Percentiles rank a stretch among this genome's conserved stretches.
Evolutionary conservation across 2,888 invertebrate genomes (phyloP).

Genomic region (Xestia sexstrigata): DNA sequence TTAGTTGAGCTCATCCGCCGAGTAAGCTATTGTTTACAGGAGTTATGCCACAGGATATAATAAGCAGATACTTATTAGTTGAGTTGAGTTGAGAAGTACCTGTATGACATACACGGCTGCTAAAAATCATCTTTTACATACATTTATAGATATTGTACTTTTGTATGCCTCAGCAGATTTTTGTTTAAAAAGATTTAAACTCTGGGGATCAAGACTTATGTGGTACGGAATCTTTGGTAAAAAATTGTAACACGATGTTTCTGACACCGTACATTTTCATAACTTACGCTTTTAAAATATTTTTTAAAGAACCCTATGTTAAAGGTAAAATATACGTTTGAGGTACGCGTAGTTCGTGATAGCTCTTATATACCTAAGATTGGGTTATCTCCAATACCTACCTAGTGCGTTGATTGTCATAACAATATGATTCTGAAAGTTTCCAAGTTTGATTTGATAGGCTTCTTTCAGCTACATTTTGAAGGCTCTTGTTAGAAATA

Average conservation of each 20-base stretch:
- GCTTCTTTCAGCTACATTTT: slow-evolving; percentile 25
- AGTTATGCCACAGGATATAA: background rate
- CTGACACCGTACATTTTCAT: background rate
- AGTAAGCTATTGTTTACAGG: slow-evolving; percentile 33
- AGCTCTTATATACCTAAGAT: slow-evolving; percentile 11
- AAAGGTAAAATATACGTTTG: background rate
- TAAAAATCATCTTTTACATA: background rate
- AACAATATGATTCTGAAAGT: slow-evolving; percentile 46
- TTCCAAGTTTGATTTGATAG: slow-evolving; percentile 49
- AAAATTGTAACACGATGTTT: too few relatives aligned
- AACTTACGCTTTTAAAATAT: background rate
- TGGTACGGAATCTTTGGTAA: background rate
- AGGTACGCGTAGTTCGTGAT: background rate
- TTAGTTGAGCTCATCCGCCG: slow-evolving; percentile 18
- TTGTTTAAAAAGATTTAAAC: background rate
- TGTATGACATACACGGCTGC: too few relatives aligned
- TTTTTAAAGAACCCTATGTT: background rate
- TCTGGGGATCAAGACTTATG: background rate
- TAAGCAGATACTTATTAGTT: background rate
- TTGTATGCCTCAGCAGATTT: background rate
- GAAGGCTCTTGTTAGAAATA: slow-evolving; percentile 21
- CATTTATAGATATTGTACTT: background rate
- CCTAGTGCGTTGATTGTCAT: slow-evolving; percentile 33
- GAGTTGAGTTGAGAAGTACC: background rate
- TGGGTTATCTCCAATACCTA: slow-evolving; percentile 33